These are phyloP conservation scores for Perca fluviatilis DNA, from an alignment of 2,113 vertebrate species.

Conservation along the genomic window DNA sequence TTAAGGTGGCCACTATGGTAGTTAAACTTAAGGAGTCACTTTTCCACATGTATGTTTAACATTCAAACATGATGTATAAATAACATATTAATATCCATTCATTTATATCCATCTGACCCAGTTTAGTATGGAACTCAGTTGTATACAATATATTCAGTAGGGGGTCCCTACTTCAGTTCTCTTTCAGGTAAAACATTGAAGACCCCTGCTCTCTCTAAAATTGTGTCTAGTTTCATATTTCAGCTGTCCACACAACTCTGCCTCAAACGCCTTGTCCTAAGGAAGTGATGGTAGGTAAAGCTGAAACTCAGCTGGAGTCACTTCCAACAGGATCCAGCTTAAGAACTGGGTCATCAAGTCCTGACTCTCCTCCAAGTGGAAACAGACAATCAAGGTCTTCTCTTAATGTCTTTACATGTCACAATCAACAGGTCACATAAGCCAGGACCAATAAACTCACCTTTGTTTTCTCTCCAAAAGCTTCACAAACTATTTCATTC, in stretches of 20 bases:
- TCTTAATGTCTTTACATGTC: conserved; percentile 12
- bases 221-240: background rate
- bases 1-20: too few species aligned
- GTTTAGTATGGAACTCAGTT: too few species aligned
- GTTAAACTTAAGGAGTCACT: too few species aligned
- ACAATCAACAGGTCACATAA: conserved; percentile 7
- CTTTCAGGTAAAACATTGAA: too few species aligned
- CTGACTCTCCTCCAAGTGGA: conserved; percentile 40
- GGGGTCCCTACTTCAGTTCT: too few species aligned
- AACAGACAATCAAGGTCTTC: conserved; percentile 12
- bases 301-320: conserved; percentile 33
- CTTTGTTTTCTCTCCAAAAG: background rate
- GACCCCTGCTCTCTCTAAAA: background rate
- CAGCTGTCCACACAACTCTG: background rate
- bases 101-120: too few species aligned
- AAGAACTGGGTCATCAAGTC: conserved; percentile 50
- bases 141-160: too few species aligned
- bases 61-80: too few species aligned
- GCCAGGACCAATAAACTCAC: background rate
- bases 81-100: too few species aligned
- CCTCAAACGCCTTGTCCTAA: conserved; percentile 32
- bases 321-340: conserved; percentile 45
- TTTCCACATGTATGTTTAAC: too few species aligned
- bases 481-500: background rate
- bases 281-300: conserved; percentile 46